Conservation (phyloP, 2,113 vertebrate species). For the Austrofundulus limnaeus region DNA sequence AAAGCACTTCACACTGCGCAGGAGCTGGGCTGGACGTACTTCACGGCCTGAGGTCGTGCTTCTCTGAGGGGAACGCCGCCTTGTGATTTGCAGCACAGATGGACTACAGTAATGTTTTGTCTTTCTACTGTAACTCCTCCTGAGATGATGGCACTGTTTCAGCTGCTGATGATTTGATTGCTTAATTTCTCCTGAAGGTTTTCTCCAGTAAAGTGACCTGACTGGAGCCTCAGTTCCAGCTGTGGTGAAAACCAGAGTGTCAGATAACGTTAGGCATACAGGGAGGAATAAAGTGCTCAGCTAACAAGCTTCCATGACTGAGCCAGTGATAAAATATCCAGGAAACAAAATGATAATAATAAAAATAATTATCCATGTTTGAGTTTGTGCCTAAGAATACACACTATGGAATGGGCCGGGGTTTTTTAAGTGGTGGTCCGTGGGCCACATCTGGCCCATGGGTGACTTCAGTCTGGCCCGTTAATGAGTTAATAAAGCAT, state of each 20-base stretch:
- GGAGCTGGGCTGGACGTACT: conserved; percentile 11
- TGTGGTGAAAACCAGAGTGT: conserved; percentile 10
- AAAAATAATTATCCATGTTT: too few species aligned
- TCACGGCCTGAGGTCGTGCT: conserved; percentile 23
- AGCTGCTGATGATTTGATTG: conserved; percentile 21
- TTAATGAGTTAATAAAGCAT: too few species aligned
- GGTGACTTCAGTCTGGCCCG: too few species aligned
- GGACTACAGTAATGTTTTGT: conserved; percentile 20
- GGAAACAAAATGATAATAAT: too few species aligned
- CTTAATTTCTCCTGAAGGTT: conserved; percentile 33
- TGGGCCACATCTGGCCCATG: too few species aligned
- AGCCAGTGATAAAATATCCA: too few species aligned
- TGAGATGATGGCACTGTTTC: conserved; percentile 36
- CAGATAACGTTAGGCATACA: conserved; percentile 3
- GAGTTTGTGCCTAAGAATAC: too few species aligned
- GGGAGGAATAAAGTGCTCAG: not conserved
- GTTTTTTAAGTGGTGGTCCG: too few species aligned
- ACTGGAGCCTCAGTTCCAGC: conserved; percentile 43
- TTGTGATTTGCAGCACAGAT: conserved; percentile 21
- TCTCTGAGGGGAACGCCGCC: conserved; percentile 23
- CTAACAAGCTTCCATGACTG: not conserved
- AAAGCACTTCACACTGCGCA: conserved; percentile 25
- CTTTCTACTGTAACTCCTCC: conserved; percentile 20
- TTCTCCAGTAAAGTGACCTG: conserved; percentile 32
- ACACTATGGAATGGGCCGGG: too few species aligned